Base-by-base conservation (phyloP, 2,888 invertebrate species). In the Schizotus pectinicornis region DNA sequence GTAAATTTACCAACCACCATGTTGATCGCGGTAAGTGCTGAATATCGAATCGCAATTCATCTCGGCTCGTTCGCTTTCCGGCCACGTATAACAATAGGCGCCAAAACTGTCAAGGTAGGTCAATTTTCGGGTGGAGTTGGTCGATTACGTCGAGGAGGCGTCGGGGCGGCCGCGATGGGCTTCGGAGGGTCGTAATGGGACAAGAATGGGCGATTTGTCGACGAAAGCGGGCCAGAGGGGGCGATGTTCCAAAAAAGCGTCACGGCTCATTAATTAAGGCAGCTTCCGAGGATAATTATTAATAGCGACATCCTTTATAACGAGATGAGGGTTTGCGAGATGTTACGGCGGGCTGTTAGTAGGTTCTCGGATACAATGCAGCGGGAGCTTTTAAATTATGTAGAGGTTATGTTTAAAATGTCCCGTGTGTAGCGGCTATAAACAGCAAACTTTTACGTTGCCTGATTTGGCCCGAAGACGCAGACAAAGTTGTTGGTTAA, bases 401-500 rank as follows among this genome's bases (percentile, higher is more conserved):
- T 68, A 65, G 65, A 63, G 65, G 67, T 69, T 67, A 71, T 69
- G 68, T 71, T 67, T 63, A 64, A 70, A 70, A 64, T 67, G 71
- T 71, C 61, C 62, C 63, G 61, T 62, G 65, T 63, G 64, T 64
- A 57, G 62, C 59, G 58, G 57, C 64, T 66, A 67, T 70, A 71
- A 71, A 69, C 64, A 65, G 64, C 48, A 63, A 54, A 65, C 68
- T 71, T 71, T 71, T 69, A 61, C 48, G 38, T 65, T 63, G 53
- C 72, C 73, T 61, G 70, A 70, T 74, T 72, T 71, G 72, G 72
- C 61, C 46, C 62, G 68, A 63, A 67, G 66, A 62, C 57, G 67
- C 66, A 68, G 68, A 68, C 70, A 66, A 63, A 72, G 71, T 71
- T 68, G 70, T 66, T 70, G 68, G 67, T 73, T 73, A 74, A 74